Conservation (phyloP, 2,113 vertebrate genomes). For the Atractosteus spatula region DNA sequence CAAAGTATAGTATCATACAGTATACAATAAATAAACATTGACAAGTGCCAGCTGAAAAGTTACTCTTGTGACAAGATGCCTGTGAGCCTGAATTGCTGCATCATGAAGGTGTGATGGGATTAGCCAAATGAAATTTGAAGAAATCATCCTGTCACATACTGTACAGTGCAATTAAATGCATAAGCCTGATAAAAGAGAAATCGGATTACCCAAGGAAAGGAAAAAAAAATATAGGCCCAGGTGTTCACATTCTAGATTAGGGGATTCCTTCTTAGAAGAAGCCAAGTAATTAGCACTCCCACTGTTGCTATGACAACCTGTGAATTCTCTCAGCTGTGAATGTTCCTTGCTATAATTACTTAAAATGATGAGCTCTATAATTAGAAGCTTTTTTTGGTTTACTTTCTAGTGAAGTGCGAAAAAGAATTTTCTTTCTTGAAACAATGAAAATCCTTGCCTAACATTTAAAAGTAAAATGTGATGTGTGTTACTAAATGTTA, state of each 20-base stretch:
- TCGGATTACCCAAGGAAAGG: too few species aligned
- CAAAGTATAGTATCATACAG: too few species aligned
- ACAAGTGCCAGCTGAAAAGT: too few species aligned
- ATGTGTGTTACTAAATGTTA: background rate
- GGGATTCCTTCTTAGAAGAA: conserved; percentile 52
- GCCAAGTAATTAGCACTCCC: conserved; percentile 58
- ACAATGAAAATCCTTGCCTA: background rate
- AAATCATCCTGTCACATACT: too few species aligned
- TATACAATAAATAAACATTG: too few species aligned
- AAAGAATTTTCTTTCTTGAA: conserved; percentile 33
- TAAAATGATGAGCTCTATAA: conserved; percentile 50
- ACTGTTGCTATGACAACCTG: conserved; percentile 55
- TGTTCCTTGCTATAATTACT: conserved; percentile 54
- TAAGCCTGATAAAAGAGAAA: too few species aligned
- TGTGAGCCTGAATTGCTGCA: too few species aligned
- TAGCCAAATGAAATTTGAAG: too few species aligned
- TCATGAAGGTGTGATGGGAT: too few species aligned
- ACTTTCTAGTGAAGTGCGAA: conserved; percentile 4
- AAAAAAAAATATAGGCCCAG: conserved; percentile 11
- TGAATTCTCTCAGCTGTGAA: conserved; percentile 45
- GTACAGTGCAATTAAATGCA: too few species aligned
- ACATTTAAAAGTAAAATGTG: conserved; percentile 23
- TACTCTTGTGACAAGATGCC: too few species aligned
- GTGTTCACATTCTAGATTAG: conserved; percentile 45
- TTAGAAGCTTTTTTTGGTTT: conserved; percentile 39